Evolutionary conservation across 2,888 invertebrate genomes (phyloP).

Genomic region (Neoaliturus tenellus): DNA sequence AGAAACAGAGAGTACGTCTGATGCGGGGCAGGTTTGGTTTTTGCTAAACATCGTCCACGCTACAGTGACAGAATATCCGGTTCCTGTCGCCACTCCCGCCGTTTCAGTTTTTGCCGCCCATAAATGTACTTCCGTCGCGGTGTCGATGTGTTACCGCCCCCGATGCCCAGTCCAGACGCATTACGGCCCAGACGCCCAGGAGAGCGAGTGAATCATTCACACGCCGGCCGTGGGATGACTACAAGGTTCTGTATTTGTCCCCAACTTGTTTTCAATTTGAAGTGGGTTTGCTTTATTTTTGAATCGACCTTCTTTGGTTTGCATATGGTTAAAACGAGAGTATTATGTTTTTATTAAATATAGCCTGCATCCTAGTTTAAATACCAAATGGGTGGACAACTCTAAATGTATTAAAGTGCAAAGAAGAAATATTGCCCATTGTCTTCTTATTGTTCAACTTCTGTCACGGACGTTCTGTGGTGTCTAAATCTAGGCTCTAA

Average conservation of each 20-base stretch:
- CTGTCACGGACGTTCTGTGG: too few relatives aligned
- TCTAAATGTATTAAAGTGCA: too few relatives aligned
- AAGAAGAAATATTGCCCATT: too few relatives aligned
- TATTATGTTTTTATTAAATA: too few relatives aligned
- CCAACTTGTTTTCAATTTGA: too few relatives aligned
- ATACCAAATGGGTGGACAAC: too few relatives aligned
- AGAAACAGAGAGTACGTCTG: neutral
- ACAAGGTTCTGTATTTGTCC: neutral
- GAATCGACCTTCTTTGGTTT: too few relatives aligned
- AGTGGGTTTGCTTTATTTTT: too few relatives aligned
- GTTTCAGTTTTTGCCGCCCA: slow-evolving; percentile 14
- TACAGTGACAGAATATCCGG: slow-evolving; percentile 14
- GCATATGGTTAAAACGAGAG: too few relatives aligned
- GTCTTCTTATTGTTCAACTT: too few relatives aligned
- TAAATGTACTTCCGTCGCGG: slow-evolving; percentile 17
- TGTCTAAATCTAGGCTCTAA: too few relatives aligned
- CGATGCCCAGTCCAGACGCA: neutral
- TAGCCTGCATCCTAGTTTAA: too few relatives aligned
- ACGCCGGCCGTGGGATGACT: neutral
- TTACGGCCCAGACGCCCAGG: neutral
- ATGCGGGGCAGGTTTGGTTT: neutral
- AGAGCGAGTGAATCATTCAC: slow-evolving; percentile 27
- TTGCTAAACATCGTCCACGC: slow-evolving; percentile 12
- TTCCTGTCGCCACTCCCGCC: slow-evolving; percentile 14
- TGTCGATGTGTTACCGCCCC: neutral